Conservation (phyloP, 2,113 vertebrate species). For the Centropus bengalensis region DNA sequence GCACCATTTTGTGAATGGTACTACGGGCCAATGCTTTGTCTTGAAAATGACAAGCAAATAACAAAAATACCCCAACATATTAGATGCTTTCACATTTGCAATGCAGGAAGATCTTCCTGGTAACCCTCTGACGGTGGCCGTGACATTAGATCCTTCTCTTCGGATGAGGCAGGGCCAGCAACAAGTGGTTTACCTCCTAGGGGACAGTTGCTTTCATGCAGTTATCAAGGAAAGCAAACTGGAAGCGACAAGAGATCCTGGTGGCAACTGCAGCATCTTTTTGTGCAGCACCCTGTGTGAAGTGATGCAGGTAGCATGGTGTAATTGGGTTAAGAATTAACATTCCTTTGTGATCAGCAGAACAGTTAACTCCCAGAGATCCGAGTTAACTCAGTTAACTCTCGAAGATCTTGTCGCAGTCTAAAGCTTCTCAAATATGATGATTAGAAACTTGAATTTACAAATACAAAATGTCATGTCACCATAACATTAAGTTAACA, state of each 20-base stretch:
- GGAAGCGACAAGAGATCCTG: not conserved
- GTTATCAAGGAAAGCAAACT: not conserved
- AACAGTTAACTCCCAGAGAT: not conserved
- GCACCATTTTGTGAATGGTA: not conserved
- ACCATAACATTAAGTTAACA: not conserved
- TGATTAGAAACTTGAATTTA: not conserved
- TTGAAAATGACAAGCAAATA: not conserved
- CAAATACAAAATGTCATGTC: not conserved
- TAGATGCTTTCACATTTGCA: not conserved
- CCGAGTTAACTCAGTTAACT: not conserved
- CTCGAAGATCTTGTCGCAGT: not conserved
- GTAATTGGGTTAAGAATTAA: not conserved
- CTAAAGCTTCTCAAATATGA: not conserved
- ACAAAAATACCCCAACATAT: not conserved
- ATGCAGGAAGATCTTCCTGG: not conserved
- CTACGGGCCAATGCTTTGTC: not conserved
- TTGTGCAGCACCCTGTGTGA: not conserved
- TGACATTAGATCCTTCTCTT: not conserved
- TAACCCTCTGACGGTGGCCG: not conserved
- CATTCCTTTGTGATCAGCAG: not conserved
- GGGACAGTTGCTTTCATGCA: not conserved
- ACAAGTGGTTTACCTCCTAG: not conserved
- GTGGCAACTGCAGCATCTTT: not conserved
- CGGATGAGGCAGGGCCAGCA: not conserved
- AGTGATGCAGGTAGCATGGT: not conserved